These are phyloP conservation scores for Diplogasteroides magnus DNA, from an alignment of 1,140 invertebrate genomes.

Conservation along the genomic window DNA sequence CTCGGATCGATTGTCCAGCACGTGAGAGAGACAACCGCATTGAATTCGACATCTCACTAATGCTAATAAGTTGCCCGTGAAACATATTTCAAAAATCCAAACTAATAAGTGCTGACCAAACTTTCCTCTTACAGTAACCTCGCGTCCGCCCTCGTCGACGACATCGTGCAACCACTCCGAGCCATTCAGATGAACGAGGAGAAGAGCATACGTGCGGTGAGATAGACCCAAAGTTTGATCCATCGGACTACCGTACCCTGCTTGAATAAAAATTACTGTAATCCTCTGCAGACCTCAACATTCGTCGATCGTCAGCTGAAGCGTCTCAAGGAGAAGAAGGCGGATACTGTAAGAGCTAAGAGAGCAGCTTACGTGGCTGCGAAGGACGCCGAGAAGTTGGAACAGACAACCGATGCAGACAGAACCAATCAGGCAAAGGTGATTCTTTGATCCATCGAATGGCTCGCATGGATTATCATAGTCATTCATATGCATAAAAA, in stretches of 20 bases:
- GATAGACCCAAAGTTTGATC: neutral
- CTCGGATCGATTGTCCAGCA: no score
- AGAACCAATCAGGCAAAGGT: constrained; percentile 2
- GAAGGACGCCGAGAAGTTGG: constrained; percentile 23
- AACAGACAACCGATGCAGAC: constrained; percentile 17
- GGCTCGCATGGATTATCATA: no score
- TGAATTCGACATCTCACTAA: no score
- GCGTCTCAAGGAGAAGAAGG: constrained; percentile 28
- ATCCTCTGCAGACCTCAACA: constrained; percentile 3
- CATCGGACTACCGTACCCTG: no score
- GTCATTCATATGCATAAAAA: no score
- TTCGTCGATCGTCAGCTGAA: constrained; percentile 21
- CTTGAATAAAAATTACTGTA: no score
- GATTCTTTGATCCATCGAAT: no score
- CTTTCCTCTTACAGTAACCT: constrained; percentile 33
- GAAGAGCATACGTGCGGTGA: constrained; percentile 31
- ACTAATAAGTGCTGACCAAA: no score
- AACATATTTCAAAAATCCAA: no score
- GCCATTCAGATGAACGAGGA: constrained; percentile 30
- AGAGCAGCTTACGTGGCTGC: constrained; percentile 10
- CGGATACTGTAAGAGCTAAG: constrained; percentile 17
- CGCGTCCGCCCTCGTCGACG: constrained; percentile 32
- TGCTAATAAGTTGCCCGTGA: no score
- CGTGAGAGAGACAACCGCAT: no score
- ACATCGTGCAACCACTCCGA: constrained; percentile 35